These are phyloP conservation scores for Tetramorium bicarinatum DNA, from an alignment of 2,888 invertebrate species.

Conservation along the genomic window DNA sequence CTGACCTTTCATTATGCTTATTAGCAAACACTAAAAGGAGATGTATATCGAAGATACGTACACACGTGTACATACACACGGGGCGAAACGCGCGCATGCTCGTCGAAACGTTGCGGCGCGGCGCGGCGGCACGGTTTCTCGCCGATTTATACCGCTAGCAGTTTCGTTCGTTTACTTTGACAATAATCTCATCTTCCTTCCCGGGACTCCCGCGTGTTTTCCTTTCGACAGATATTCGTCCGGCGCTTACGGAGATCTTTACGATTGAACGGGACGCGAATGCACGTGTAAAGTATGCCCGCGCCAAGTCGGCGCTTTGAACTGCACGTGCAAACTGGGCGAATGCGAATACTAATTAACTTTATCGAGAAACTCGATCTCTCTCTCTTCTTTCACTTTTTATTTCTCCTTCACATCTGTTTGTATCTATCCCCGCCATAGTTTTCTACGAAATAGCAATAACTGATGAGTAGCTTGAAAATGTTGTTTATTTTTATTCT, in stretches of 20 bases:
- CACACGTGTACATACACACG: neutral
- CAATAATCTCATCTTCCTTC: conserved; percentile 77
- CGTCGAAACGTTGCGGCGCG: conserved; percentile 68
- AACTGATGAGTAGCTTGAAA: conserved; percentile 28
- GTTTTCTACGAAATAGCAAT: conserved; percentile 22
- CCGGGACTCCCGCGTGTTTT: conserved; percentile 57
- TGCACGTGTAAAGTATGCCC: conserved; percentile 61
- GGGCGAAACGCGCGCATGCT: conserved; percentile 43
- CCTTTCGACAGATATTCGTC: conserved; percentile 71
- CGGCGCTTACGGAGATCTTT: conserved; percentile 78
- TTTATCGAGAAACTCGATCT: conserved; percentile 30
- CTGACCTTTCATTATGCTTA: conserved; percentile 59
- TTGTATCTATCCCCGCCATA: neutral
- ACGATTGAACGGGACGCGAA: conserved; percentile 74
- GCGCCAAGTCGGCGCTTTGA: conserved; percentile 32
- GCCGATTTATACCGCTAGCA: conserved; percentile 75
- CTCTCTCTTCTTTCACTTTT: neutral
- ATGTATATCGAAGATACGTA: conserved; percentile 36
- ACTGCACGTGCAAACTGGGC: conserved; percentile 29
- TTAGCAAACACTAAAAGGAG: conserved; percentile 45
- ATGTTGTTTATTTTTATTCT: conserved; percentile 11
- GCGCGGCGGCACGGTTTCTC: conserved; percentile 53
- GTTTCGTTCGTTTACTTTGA: conserved; percentile 74
- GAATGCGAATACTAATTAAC: conserved; percentile 38
- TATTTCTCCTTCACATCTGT: neutral